Base-by-base conservation (phyloP, 1,140 invertebrate genomes). In the Eriocheir sinensis region DNA sequence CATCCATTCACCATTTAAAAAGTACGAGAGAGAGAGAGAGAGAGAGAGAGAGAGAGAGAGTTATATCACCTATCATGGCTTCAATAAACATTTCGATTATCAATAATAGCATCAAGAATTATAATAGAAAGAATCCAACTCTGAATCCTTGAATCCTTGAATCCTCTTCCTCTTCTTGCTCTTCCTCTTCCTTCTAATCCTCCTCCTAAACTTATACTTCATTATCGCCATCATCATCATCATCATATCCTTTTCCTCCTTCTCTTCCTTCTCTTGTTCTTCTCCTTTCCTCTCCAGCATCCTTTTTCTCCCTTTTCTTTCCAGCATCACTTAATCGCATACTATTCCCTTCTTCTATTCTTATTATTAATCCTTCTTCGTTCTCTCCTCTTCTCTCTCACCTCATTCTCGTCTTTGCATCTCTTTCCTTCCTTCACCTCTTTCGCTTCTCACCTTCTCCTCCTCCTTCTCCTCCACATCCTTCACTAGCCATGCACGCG, bases 211-310 rank as follows among this genome's bases (percentile, higher is more conserved):
- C n/a, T n/a, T n/a, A 15, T n/a, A 15, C 12, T n/a, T n/a, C 12
- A 72, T n/a, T n/a, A n/a, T 72, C 12, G n/a, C 60, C 60, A 72
- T n/a, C 60, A 72, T 72, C 60, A n/a, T 72, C n/a, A 72, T n/a
- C 60, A 15, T 72, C 60, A 15, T n/a, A 15, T n/a, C 12, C 60
- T 72, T 72, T 72, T n/a, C 60, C 60, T 15, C n/a, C 60, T n/a
- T n/a, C n/a, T n/a, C 60, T n/a, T 72, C 60, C 12, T n/a, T 72
- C n/a, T 72, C 60, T 15, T n/a, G 12, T n/a, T 15, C n/a, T 72
- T 72, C 60, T n/a, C 60, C 60, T 72, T n/a, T n/a, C 60, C n/a
- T 72, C 60, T n/a, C n/a, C 60, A 72, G 12, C n/a, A 15, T 72
- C 60, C 12, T 72, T 15, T n/a, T n/a, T 15, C 60, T 72, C 12